Percentiles rank a stretch among this genome's conserved stretches.
Conservation (phyloP, 2,797 vertebrate species). For the Jordanella pulchra region DNA sequence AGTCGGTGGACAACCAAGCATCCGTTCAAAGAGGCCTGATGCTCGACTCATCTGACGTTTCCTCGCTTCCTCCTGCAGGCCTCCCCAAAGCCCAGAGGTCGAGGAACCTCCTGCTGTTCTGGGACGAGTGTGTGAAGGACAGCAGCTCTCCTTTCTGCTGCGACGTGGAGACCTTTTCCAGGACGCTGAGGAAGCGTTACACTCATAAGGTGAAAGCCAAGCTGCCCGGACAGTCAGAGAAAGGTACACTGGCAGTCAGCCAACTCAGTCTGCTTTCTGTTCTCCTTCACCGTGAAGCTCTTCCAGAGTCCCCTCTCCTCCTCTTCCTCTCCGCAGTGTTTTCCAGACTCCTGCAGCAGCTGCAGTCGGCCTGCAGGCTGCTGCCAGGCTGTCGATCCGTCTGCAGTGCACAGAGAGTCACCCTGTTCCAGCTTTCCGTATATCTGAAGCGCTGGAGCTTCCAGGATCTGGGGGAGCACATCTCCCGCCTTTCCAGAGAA, state of each 20-base stretch:
- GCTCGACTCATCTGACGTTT: not conserved
- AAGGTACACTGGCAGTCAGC: slow-evolving; percentile 75
- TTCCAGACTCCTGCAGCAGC: slow-evolving; percentile 84
- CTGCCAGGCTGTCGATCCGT: slow-evolving; percentile 55
- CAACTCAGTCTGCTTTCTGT: too few relatives aligned
- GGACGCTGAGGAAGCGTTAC: slow-evolving; percentile 81
- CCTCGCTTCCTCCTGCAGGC: slow-evolving; percentile 71
- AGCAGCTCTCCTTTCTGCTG: slow-evolving; percentile 80
- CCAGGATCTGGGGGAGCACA: slow-evolving; percentile 86
- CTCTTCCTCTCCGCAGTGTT: slow-evolving; percentile 78
- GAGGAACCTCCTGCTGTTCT: slow-evolving; percentile 83
- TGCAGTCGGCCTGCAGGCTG: slow-evolving; percentile 77
- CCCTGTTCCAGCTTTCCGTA: slow-evolving; percentile 88
- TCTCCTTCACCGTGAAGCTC: not conserved
- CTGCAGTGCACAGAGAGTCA: slow-evolving; percentile 76
- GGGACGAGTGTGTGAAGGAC: slow-evolving; percentile 81
- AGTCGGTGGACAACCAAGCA: slow-evolving; percentile 56
- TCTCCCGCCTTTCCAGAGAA: slow-evolving; percentile 88
- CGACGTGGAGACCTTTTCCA: slow-evolving; percentile 72
- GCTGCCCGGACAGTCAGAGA: slow-evolving; percentile 88
- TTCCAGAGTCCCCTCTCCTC: too few relatives aligned
- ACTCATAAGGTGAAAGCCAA: slow-evolving; percentile 88
- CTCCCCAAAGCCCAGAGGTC: slow-evolving; percentile 81
- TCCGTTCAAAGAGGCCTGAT: too few relatives aligned
- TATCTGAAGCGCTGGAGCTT: slow-evolving; percentile 85